A percentile compares a stretch with the other conserved stretches of the same genome.
Conservation (phyloP, 2,888 invertebrate species). For the Limnephilus lunatus region DNA sequence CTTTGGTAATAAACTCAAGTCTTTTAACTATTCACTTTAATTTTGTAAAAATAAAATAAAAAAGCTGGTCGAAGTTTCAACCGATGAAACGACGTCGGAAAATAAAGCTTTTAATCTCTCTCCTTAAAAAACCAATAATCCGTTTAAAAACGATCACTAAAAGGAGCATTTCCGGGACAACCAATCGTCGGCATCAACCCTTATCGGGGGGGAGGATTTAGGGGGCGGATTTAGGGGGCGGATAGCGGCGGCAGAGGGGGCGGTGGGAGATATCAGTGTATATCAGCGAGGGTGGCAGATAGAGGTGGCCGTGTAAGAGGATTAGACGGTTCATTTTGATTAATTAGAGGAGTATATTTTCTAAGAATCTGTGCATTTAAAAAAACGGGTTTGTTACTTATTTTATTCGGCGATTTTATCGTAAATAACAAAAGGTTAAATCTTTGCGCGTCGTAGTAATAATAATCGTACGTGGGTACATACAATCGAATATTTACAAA, state of each 20-base stretch:
- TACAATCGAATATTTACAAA: no score
- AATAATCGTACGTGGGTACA: no score
- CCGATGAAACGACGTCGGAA: background rate
- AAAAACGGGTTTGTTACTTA: background rate
- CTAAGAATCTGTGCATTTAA: background rate
- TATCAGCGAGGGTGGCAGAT: background rate
- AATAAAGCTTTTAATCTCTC: conserved; percentile 12
- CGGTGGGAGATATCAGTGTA: background rate
- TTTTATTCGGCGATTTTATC: background rate
- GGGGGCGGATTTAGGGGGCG: background rate
- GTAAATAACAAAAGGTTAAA: background rate
- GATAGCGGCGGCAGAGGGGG: background rate
- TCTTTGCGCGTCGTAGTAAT: background rate
- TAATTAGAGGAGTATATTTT: background rate
- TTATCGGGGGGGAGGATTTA: conserved; percentile 22
- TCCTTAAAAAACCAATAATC: conserved; percentile 27
- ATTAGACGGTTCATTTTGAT: conserved; percentile 27
- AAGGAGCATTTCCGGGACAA: conserved; percentile 48
- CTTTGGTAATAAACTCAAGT: background rate
- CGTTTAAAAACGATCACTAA: conserved; percentile 32
- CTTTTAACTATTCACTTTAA: background rate
- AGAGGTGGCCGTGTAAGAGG: conserved; percentile 25
- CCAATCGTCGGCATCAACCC: conserved; percentile 55
- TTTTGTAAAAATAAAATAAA: background rate
- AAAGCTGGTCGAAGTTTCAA: background rate